These are phyloP conservation scores for Mesocricetus auratus DNA, from an alignment of 2,113 vertebrate species.

Conservation along the genomic window DNA sequence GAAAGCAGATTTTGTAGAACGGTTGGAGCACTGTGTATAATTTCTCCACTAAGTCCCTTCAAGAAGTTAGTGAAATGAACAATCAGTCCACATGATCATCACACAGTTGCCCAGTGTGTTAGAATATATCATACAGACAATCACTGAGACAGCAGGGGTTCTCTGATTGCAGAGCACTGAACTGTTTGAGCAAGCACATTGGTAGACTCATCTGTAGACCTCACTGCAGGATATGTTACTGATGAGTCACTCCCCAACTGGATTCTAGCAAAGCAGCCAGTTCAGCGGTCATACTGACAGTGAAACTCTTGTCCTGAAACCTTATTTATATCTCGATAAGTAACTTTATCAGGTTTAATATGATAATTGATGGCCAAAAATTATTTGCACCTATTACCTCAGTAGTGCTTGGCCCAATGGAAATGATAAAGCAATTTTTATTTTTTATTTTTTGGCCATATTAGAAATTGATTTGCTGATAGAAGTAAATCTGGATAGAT, in stretches of 20 bases:
- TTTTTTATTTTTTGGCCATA: background rate
- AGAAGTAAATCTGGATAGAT: background rate
- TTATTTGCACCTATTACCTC: background rate
- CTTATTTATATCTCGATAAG: background rate
- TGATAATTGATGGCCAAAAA: conserved; percentile 1
- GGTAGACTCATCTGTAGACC: background rate
- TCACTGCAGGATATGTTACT: conserved; percentile 50
- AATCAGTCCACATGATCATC: conserved; percentile 68
- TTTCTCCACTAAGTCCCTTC: conserved; percentile 69
- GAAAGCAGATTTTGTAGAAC: conserved; percentile 66
- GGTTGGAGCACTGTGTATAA: conserved; percentile 61
- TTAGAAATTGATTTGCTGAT: background rate
- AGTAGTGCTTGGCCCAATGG: background rate
- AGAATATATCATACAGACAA: conserved; percentile 70
- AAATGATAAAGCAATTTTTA: background rate
- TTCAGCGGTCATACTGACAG: background rate
- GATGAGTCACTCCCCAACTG: conserved; percentile 40
- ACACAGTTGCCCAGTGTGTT: conserved; percentile 65
- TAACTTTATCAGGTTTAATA: background rate
- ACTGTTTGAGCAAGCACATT: conserved; percentile 50
- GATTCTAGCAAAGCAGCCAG: conserved; percentile 43
- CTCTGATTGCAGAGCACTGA: conserved; percentile 75
- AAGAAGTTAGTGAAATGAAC: conserved; percentile 78
- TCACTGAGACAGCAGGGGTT: conserved; percentile 65
- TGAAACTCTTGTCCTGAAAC: conserved; percentile 27